A percentile compares a stretch with the other conserved stretches of the same genome.
Conservation (phyloP, 2,888 invertebrate genomes). For the Catonia carolina region DNA sequence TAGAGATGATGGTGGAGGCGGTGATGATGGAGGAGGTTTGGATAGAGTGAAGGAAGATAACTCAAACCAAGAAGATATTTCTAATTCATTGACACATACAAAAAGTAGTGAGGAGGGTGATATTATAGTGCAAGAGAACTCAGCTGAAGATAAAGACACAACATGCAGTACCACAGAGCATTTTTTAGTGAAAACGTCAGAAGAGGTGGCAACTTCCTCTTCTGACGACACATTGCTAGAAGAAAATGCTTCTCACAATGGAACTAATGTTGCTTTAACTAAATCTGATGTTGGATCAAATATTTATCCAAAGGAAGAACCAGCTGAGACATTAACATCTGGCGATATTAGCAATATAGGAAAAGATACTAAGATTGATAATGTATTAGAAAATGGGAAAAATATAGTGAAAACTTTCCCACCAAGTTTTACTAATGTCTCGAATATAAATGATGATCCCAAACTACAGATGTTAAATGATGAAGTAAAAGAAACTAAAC, state of each 20-base stretch:
- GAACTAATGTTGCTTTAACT: neutral
- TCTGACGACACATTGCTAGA: neutral
- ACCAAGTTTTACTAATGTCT: neutral
- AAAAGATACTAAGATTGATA: neutral
- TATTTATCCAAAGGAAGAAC: neutral
- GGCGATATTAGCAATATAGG: neutral
- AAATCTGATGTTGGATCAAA: no score
- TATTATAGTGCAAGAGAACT: neutral
- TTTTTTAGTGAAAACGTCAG: slow-evolving; percentile 12
- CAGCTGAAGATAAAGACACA: slow-evolving; percentile 3
- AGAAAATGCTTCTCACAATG: neutral
- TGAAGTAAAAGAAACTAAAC: no score
- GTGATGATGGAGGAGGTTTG: neutral
- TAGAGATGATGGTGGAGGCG: neutral
- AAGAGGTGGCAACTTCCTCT: neutral
- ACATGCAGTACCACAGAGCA: slow-evolving; percentile 1
- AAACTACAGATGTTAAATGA: no score
- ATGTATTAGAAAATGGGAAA: neutral
- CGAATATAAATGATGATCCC: neutral
- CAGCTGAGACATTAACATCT: no score
- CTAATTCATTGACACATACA: slow-evolving; percentile 2
- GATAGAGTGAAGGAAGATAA: neutral
- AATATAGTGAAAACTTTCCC: neutral
- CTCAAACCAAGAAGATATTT: no score
- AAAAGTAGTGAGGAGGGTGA: slow-evolving; percentile 1